Base-by-base conservation (phyloP, 2,113 vertebrate species). In the Aleadryas rufinucha region DNA sequence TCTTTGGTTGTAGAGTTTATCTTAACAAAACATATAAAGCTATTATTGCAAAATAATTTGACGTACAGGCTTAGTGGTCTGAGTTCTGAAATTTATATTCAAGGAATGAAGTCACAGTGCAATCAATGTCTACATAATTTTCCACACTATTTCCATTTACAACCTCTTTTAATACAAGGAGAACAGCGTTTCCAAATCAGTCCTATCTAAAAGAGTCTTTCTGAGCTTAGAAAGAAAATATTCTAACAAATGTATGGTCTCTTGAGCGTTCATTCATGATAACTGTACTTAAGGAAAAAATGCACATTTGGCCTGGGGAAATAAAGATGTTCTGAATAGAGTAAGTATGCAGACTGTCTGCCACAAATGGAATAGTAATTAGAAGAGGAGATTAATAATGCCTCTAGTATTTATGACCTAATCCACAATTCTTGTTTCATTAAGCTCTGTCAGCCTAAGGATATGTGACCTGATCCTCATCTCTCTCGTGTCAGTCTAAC, bases 331-430 rank as follows among this genome's bases (percentile, higher is more conserved):
- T 96, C 92, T 94, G 74, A 94, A 93, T 77, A 96, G 74, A 70
- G n/a, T 89, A 93, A 95, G 94, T 96, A 96, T 93, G 66, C 81
- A 96, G 94, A 91, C 95, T 89, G 71, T 93, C 68, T 92, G 72
- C 81, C 9, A 1, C 57, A 92, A 80, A 47, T 78, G 91, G 95
- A 95, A 93, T 85, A 69, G 81, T 92, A 92, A 96, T 97, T 96
- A 91, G 93, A 47, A 94, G 89, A 87, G 63, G 72, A 93, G 72
- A 96, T 86, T 95, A 92, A 92, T 95, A 97, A 91, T 93, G 94
- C 88, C 84, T 91, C 60, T 88, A 94, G 84, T 86, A 92, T 97
- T 95, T 80, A 93, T 94, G 93, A 97, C 90, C 87, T 97, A 95
- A 96, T 96, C 84, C 84, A 47, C 92, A 96, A 66, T 94, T 97